phyloP scores from a whole-genome alignment of 2,888 invertebrate species.

The Amblyjoppa proteus region DNA sequence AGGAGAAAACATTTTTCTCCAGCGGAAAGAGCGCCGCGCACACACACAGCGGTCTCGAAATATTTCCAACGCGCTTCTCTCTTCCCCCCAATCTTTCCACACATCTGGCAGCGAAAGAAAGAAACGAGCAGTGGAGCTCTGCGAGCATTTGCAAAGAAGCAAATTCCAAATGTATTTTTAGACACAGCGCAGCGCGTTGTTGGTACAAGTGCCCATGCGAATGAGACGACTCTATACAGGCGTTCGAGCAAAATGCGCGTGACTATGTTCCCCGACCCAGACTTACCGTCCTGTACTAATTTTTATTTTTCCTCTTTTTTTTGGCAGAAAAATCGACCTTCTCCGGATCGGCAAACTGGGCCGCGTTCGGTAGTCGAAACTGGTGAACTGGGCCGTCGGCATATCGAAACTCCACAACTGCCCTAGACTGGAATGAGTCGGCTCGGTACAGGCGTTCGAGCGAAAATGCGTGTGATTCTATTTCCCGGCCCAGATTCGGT shows the following conservation, averaged over 20 bases:
- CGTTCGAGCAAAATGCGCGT: constrained; percentile 46
- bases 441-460: too few relatives aligned
- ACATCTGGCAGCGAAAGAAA: constrained; percentile 24
- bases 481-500: too few relatives aligned
- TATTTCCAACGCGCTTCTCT: constrained; percentile 35
- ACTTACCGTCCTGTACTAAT: neutral
- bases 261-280: neutral
- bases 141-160: constrained; percentile 64
- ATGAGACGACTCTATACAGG: constrained; percentile 23
- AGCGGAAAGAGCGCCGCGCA: neutral
- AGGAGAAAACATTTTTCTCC: constrained; percentile 19
- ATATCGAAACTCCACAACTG: constrained; percentile 6
- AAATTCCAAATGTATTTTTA: constrained; percentile 67
- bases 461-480: too few relatives aligned
- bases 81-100: constrained; percentile 1
- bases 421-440: constrained; percentile 5
- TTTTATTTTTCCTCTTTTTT: neutral
- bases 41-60: constrained; percentile 5
- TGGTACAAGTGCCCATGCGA: constrained; percentile 60
- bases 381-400: neutral
- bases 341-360: neutral
- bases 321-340: neutral
- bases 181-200: constrained; percentile 50
- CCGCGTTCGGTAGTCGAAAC: neutral
- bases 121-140: neutral